Base-by-base conservation (phyloP, 2,797 vertebrate species). In the Helostoma temminkii region DNA sequence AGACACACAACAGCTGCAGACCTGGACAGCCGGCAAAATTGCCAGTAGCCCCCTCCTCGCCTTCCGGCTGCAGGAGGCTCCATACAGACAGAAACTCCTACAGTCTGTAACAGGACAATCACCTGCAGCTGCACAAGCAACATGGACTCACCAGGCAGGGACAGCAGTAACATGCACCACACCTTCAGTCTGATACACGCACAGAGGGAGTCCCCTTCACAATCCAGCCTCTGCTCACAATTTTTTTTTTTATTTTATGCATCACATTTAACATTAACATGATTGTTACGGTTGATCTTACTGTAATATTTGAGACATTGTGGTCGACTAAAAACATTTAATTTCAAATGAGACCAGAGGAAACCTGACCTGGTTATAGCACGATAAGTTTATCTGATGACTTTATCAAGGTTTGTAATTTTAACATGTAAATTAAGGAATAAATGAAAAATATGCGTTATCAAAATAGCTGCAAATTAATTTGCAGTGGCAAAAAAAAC, bases 51-150 rank as follows among this genome's bases (percentile, higher is more conserved):
- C 0, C 57, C 48, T n/a, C 52, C 56, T n/a, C 14, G 30, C 3
- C 48, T 49, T 16, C 21, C 39, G 39, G 24, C 74, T 73, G 80
- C 61, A 60, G 42, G 56, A 66, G 45, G 78, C 74, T 74, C 74
- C 50, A 30, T 30, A 24, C 50, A 69, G 69, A 70, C 71, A 47
- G 36, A 69, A 47, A 19, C 63, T 60, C 56, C 55, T 26, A 4
- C 8, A 50, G 76, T 80, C 55, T 66, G 66, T 53, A 78, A 75
- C 67, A 56, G 36, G 75, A 80, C 15, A 9, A 81, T 66, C 61
- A 74, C 72, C 69, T 78, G 83, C 76, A 86, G 74, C 72, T 48
- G 69, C 73, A 68, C n/a, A 32, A 50, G 48, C 69, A 72, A 69
- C 37, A 59, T 16, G 47, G 66, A 72, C 39, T 65, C 42, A 37